Percentiles rank a stretch among this genome's conserved stretches.
phyloP scores from a whole-genome alignment of 1,140 invertebrate genomes.

The Probaryconus sp. region DNA sequence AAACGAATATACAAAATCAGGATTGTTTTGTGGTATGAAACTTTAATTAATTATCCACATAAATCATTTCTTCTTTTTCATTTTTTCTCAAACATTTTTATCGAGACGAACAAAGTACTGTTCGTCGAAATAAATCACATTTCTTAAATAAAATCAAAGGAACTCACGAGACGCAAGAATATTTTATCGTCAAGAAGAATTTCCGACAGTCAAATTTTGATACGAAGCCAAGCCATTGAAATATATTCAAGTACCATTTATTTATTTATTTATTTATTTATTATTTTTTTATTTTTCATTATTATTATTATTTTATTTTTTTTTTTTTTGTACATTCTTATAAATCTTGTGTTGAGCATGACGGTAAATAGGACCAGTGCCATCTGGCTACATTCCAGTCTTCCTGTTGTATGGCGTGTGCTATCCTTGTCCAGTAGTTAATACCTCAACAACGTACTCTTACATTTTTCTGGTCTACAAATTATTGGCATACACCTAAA shows the following conservation, averaged over 20 bases:
- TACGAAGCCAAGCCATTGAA: slow-evolving; percentile 23
- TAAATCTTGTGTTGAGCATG: slow-evolving; percentile 41
- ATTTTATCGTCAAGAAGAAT: slow-evolving; percentile 28
- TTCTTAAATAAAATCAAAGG: slow-evolving; percentile 21
- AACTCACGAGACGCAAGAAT: slow-evolving; percentile 25
- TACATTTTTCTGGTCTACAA: slow-evolving; percentile 42
- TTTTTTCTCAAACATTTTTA: too few relatives aligned
- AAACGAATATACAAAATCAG: too few relatives aligned
- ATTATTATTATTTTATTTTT: slow-evolving; percentile 9
- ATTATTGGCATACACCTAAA: slow-evolving; percentile 20
- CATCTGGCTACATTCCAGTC: slow-evolving; percentile 57
- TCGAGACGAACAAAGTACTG: too few relatives aligned
- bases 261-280: slow-evolving; percentile 6
- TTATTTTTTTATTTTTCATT: slow-evolving; percentile 9
- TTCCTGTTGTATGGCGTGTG: slow-evolving; percentile 10
- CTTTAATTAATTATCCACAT: too few relatives aligned
- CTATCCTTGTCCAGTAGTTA: slow-evolving; percentile 46
- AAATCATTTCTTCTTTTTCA: too few relatives aligned
- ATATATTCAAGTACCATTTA: slow-evolving; percentile 20
- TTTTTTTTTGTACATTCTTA: slow-evolving; percentile 18
- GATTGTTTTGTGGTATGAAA: too few relatives aligned
- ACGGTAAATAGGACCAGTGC: slow-evolving; percentile 51
- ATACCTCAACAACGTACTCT: slow-evolving; percentile 38
- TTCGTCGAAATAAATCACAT: too few relatives aligned
- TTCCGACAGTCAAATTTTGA: slow-evolving; percentile 35